Conservation (phyloP, 2,888 invertebrate genomes). For the Dolichopus griseipennis region DNA sequence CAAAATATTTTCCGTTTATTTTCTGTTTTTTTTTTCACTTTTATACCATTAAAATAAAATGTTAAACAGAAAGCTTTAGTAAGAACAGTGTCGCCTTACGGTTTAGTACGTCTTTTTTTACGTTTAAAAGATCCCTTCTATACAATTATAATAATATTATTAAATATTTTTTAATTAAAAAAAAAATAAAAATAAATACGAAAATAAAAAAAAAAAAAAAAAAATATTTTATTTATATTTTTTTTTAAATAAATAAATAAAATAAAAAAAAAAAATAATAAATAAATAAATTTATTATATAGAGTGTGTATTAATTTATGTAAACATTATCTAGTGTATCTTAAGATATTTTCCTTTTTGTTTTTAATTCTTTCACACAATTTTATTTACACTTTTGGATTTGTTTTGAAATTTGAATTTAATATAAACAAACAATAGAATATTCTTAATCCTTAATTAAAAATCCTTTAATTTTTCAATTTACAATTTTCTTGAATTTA, state of each 20-base stretch:
- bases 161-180: constrained; percentile 19
- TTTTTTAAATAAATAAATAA: neutral
- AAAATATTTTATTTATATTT: neutral
- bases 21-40: no score
- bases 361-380: no score
- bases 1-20: constrained; percentile 6
- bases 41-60: constrained; percentile 2
- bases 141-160: constrained; percentile 30
- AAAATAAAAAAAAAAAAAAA: constrained; percentile 9
- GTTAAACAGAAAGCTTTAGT: constrained; percentile 33
- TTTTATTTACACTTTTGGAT: no score
- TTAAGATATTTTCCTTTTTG: no score
- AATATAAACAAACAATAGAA: no score
- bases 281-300: no score
- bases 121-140: constrained; percentile 31
- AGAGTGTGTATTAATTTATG: no score
- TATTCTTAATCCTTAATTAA: no score
- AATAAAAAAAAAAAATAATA: constrained; percentile 12
- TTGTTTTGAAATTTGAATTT: no score
- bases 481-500: no score
- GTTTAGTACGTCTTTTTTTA: constrained; percentile 43
- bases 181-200: constrained; percentile 2
- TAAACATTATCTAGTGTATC: no score
- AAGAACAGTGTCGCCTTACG: constrained; percentile 46
- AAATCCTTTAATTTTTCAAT: no score